These are phyloP conservation scores for Apotomis betuletana DNA, from an alignment of 2,888 invertebrate genomes.

Conservation along the genomic window DNA sequence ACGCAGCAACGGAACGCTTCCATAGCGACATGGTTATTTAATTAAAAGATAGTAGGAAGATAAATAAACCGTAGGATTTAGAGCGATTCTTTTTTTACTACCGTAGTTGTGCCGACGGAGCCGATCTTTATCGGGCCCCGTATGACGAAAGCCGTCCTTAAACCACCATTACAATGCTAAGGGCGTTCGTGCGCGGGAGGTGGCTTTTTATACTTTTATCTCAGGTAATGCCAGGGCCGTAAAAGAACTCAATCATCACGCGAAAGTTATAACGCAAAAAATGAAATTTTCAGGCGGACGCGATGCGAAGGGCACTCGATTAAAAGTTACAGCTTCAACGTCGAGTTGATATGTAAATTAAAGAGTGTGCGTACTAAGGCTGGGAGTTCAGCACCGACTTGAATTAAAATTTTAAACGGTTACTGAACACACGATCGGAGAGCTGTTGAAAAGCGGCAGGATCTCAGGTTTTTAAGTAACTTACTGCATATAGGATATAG, in stretches of 20 bases:
- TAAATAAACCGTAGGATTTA: conserved; percentile 35
- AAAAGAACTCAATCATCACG: conserved; percentile 19
- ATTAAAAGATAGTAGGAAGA: conserved; percentile 30
- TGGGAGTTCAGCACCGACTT: too few species aligned
- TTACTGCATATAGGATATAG: too few species aligned
- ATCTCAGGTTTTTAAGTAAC: too few species aligned
- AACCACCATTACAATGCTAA: conserved; percentile 26
- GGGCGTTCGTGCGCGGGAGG: conserved; percentile 15
- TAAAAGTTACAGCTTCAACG: background rate
- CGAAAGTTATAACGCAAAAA: conserved; percentile 2
- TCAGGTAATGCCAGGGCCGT: conserved; percentile 9
- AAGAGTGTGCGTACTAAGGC: too few species aligned
- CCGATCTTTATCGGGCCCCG: background rate
- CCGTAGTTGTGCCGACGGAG: conserved; percentile 2
- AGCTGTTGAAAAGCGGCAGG: too few species aligned
- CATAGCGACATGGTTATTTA: background rate
- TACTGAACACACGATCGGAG: too few species aligned
- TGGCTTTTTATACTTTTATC: conserved; percentile 10
- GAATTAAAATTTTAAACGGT: too few species aligned
- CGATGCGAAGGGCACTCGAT: background rate
- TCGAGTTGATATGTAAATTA: too few species aligned
- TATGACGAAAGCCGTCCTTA: conserved; percentile 25
- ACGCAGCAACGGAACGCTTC: background rate
- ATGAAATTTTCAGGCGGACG: background rate
- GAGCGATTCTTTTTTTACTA: conserved; percentile 31